Base-by-base conservation (phyloP, 2,113 vertebrate genomes). In the Oryzias melastigma region DNA sequence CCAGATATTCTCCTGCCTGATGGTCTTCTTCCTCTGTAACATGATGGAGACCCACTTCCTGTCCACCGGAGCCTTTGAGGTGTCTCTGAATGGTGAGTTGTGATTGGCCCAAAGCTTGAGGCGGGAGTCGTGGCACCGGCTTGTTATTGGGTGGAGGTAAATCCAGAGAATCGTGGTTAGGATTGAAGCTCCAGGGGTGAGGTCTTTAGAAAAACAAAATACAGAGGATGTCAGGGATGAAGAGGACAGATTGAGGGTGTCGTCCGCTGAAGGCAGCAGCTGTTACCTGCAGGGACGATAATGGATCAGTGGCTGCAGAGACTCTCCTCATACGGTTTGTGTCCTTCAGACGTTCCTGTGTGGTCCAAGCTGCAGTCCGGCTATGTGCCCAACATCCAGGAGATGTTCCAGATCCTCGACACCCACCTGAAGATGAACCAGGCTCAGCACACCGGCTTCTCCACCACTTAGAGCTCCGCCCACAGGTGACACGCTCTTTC, bases 311-410 rank as follows among this genome's bases (percentile, higher is more conserved):
- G n/a, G n/a, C n/a, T 51, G 19, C 51, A 40, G 6, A 29, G n/a
- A 35, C 24, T 43, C 57, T 61, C 43, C 64, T 61, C 19, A 17
- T 0, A 2, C 3, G 67, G 58, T 53, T 61, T 65, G 17, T 63
- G 1, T 8, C 48, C 41, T 58, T n/a, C 58, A 93, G 92, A 92
- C 20, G 88, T 92, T 12, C 90, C 90, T 0, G 59, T 93, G 54
- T 93, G 92, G 92, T 93, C 91, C 0, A 92, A 92, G 77, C 86
- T 93, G 56, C 89, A 93, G 79, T 90, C 92, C 0, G 92, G 92
- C 24, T 89, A 91, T 4, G 88, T 93, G 5, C 91, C 89, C 0
- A 93, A 93, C 82, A 86, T 92, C 64, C 91, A 92, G 69, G 91
- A 93, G 68, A 76, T 93, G 46, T 92, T 92, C 65, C 89, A 91